Evolutionary conservation across 2,888 invertebrate genomes (phyloP).

Genomic region (Drosophila paramelanica): DNA sequence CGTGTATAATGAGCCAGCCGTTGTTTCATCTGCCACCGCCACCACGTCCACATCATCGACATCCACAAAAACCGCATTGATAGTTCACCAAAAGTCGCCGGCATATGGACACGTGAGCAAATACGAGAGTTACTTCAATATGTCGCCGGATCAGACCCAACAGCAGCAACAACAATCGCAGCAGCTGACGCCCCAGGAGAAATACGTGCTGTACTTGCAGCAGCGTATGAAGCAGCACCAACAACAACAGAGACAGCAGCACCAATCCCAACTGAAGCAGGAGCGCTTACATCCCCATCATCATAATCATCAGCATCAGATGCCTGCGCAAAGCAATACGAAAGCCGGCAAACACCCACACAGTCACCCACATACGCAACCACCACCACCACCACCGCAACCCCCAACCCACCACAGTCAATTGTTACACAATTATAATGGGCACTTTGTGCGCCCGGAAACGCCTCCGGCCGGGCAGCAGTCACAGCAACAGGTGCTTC

Average conservation of each 20-base stretch:
- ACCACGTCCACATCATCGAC: constrained; percentile 40
- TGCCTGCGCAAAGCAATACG: constrained; percentile 55
- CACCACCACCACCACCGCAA: constrained; percentile 12
- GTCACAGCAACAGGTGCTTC: constrained; percentile 73
- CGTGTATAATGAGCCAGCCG: constrained; percentile 63
- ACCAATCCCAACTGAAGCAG: constrained; percentile 30
- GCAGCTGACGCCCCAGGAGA: constrained; percentile 83
- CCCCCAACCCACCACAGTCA: constrained; percentile 34
- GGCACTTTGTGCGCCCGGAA: constrained; percentile 52
- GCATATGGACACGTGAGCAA: constrained; percentile 59
- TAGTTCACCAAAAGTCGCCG: constrained; percentile 63
- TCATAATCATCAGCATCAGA: constrained; percentile 67
- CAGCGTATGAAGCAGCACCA: constrained; percentile 79
- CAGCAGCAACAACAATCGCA: constrained; percentile 73
- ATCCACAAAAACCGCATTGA: constrained; percentile 55
- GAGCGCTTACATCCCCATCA: constrained; percentile 57
- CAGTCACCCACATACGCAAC: constrained; percentile 44
- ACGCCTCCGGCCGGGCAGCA: constrained; percentile 2
- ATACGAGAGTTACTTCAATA: constrained; percentile 68
- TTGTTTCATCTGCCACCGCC: constrained; percentile 25
- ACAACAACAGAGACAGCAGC: constrained; percentile 47
- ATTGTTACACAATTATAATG: constrained; percentile 53
- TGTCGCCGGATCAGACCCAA: constrained; percentile 74
- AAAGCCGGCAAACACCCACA: constrained; percentile 57
- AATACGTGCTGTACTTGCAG: constrained; percentile 84